Base-by-base conservation (phyloP, 2,888 invertebrate species). In the Plebejus argus region DNA sequence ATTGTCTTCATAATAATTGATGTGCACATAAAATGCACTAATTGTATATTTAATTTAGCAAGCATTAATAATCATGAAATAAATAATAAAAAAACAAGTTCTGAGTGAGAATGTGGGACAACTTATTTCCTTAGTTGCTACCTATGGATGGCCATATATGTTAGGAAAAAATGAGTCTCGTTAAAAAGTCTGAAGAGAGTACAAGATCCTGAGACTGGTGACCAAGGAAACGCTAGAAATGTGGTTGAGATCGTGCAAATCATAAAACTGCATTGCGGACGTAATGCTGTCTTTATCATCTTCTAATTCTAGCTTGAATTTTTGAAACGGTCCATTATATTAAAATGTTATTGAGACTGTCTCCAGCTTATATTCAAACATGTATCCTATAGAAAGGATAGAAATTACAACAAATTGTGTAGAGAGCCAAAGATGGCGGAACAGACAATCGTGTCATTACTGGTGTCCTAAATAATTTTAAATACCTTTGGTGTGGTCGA, bases 401-500 rank as follows among this genome's bases (percentile, higher is more conserved):
- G 28, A 74, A 74, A 53, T 74, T 74, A 72, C 18, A 45, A 39
- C 45, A 49, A 72, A 72, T 72, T 72, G 23, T 20, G 74, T 53
- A 82, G 85, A 87, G 85, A 86, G 87, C 85, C 86, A 91, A 93
- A 94, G 89, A 94, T 94, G 93, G 93, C 93, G 91, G 93, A 88
- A 84, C 82, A 81, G 78, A 79, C 78, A 83, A 84, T 86, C 90
- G 87, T 92, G 93, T 90, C 91, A 91, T 87, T 90, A 90, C 83
- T 86, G 83, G 82, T 91, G 92, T 84, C 88, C 93, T 84, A 92
- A 78, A 84, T 84, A 84, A 80, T 86, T 90, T 85, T 79, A 78
- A 80, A 79, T 90, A 94, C 94, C 93, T 94, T 93, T 79, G 92
- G 91, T 83, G 91, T 90, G 86, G 91, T 89, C 81, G 91, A 90